Evolutionary conservation across 1,140 invertebrate species (phyloP).

Genomic region (Monomorium pharaonis): DNA sequence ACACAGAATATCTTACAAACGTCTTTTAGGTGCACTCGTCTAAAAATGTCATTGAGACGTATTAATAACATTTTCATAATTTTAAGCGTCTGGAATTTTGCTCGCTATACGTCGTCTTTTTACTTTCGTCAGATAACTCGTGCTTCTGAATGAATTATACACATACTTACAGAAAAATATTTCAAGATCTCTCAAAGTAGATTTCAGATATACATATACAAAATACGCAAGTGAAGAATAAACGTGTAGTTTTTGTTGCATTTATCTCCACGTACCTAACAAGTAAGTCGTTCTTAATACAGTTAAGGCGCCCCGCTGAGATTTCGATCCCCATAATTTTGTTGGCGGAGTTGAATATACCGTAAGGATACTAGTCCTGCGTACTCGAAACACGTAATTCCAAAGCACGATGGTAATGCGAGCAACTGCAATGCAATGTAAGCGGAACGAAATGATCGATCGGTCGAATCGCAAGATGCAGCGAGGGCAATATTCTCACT

Average conservation of each 20-base stretch:
- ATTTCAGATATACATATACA: no score
- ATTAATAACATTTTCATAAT: no score
- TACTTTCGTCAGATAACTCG: no score
- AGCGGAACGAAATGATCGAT: conserved; percentile 3
- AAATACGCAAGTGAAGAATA: neutral
- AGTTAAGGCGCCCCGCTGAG: conserved; percentile 4
- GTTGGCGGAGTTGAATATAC: neutral
- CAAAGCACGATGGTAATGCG: neutral
- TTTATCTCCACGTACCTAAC: neutral
- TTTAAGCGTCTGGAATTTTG: neutral
- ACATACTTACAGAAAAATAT: no score
- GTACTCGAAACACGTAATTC: neutral
- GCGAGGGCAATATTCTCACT: neutral
- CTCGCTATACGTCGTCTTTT: neutral
- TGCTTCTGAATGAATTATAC: no score
- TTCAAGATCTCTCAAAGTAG: no score
- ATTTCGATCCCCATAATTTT: conserved; percentile 21
- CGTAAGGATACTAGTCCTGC: neutral
- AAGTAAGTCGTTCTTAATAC: neutral
- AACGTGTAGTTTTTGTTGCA: neutral
- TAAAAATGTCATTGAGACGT: no score
- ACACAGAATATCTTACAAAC: no score
- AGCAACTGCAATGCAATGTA: neutral
- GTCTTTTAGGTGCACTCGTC: no score
- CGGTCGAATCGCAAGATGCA: neutral